Conservation (phyloP, 1,140 invertebrate genomes). For the Saxidomus purpurata region DNA sequence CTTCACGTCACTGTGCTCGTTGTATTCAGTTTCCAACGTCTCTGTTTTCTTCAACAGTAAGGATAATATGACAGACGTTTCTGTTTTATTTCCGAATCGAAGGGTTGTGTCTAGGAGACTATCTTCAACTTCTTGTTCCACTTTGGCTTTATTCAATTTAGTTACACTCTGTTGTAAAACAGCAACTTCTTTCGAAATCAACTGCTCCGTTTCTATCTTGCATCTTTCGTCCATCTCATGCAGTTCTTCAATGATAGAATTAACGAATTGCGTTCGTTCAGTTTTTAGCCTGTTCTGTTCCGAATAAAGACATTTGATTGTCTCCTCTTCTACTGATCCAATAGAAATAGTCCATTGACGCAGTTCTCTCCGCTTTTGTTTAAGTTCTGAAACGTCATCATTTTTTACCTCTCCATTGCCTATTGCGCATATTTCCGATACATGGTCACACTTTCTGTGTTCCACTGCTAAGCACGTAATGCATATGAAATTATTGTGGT, state of each 20-base stretch:
- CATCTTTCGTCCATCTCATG: not conserved
- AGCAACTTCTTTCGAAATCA: not conserved
- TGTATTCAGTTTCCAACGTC: not conserved
- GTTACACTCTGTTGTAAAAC: not conserved
- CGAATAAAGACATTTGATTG: not conserved
- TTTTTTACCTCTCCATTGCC: not conserved
- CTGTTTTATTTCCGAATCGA: not conserved
- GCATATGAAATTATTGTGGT: not conserved
- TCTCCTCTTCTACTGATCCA: not conserved
- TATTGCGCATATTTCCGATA: not conserved
- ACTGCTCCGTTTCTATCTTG: not conserved
- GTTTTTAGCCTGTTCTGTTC: not conserved
- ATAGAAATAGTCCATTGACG: no score
- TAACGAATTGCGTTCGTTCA: not conserved
- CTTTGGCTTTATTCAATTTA: not conserved
- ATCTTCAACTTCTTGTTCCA: not conserved
- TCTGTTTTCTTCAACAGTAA: not conserved
- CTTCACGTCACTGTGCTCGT: not conserved
- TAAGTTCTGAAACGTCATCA: not conserved
- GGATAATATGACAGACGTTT: not conserved
- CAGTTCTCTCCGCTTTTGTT: not conserved
- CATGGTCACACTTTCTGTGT: constrained; percentile 15
- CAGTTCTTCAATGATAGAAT: not conserved
- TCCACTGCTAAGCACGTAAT: not conserved
- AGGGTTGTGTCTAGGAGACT: not conserved